These are phyloP conservation scores for Paralvinella palmiformis DNA, from an alignment of 1,140 invertebrate genomes.

Conservation along the genomic window DNA sequence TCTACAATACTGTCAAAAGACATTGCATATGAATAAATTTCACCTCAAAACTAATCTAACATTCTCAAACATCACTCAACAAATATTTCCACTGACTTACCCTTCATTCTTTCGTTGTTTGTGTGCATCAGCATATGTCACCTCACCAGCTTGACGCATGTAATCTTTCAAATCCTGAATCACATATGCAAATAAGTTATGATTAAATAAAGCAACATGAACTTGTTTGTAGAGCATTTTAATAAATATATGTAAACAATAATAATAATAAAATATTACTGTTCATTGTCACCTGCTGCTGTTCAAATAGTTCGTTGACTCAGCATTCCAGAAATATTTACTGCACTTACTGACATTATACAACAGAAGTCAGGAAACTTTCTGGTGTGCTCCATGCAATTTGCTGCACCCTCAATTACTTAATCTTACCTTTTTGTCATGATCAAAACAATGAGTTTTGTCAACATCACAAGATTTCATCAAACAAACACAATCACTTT, in stretches of 20 bases:
- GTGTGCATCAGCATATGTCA: conserved; percentile 98
- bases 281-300: neutral
- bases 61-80: neutral
- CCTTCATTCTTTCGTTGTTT: conserved; percentile 94
- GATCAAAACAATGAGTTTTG: too few relatives aligned
- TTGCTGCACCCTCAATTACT: too few relatives aligned
- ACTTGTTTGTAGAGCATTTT: neutral
- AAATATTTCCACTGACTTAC: conserved; percentile 57
- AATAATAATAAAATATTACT: too few relatives aligned
- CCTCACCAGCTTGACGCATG: conserved; percentile 97
- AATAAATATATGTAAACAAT: neutral
- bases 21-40: neutral
- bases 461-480: too few relatives aligned
- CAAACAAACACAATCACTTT: too few relatives aligned
- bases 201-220: neutral
- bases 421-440: too few relatives aligned
- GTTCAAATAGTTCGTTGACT: neutral
- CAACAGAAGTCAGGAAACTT: too few relatives aligned
- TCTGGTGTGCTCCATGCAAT: too few relatives aligned
- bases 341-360: neutral
- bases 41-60: neutral
- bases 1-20: conserved; percentile 41
- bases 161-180: conserved; percentile 96
- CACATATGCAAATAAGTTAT: too few relatives aligned
- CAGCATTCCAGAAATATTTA: neutral